phyloP scores from a whole-genome alignment of 1,140 invertebrate species.

The Zaprionus ornatus region DNA sequence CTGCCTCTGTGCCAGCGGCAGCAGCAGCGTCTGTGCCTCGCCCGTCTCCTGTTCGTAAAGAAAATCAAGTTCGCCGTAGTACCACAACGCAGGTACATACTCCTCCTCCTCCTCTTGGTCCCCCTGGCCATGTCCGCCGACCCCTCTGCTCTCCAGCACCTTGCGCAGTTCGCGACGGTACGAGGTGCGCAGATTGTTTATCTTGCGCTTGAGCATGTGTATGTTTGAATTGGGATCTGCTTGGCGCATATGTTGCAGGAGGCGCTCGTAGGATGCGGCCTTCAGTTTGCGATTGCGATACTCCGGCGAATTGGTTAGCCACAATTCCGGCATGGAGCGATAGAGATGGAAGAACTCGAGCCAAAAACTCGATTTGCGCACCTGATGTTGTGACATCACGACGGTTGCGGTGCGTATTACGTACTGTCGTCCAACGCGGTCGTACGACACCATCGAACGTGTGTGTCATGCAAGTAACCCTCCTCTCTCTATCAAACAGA shows the following conservation, averaged over 20 bases:
- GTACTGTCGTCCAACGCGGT: constrained; percentile 43
- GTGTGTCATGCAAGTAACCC: constrained; percentile 4
- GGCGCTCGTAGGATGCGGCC: constrained; percentile 31
- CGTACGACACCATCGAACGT: constrained; percentile 25
- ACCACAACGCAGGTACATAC: constrained; percentile 57
- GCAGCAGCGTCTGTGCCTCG: constrained; percentile 22
- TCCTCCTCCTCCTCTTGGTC: not conserved
- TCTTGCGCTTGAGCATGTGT: constrained; percentile 60
- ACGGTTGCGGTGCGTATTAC: constrained; percentile 7
- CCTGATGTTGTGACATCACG: constrained; percentile 20
- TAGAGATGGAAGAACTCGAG: constrained; percentile 57
- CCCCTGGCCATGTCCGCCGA: not conserved
- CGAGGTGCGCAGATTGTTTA: constrained; percentile 67
- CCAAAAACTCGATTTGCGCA: constrained; percentile 43
- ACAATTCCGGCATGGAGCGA: constrained; percentile 64
- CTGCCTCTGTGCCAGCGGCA: not conserved
- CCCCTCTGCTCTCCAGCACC: constrained; percentile 32
- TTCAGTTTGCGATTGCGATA: constrained; percentile 56
- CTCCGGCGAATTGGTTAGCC: constrained; percentile 46
- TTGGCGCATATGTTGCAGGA: constrained; percentile 35
- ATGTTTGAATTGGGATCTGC: constrained; percentile 44
- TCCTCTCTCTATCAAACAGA: not conserved
- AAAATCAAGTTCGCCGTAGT: constrained; percentile 63
- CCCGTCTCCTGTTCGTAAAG: constrained; percentile 55
- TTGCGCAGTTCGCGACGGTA: constrained; percentile 65